Evolutionary conservation across 2,888 invertebrate species (phyloP).

Genomic region (Pristionchus japonicus): DNA sequence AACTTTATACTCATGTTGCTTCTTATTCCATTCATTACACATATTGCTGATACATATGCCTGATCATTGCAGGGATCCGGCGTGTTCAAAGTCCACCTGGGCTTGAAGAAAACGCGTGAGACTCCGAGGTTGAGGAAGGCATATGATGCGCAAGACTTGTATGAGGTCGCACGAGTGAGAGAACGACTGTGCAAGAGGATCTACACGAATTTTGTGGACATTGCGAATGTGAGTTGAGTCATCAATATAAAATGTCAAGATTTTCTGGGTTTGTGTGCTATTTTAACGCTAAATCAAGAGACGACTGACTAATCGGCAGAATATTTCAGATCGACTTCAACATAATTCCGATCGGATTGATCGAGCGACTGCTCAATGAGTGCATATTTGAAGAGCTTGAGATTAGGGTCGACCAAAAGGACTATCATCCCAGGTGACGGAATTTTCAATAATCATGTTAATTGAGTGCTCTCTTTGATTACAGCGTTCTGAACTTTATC

Average conservation of each 20-base stretch:
- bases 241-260: too few species aligned
- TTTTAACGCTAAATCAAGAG: not conserved
- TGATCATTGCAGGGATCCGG: not conserved
- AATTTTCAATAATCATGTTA: not conserved
- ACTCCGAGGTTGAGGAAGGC: not conserved
- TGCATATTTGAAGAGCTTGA: not conserved
- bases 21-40: too few species aligned
- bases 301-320: too few species aligned
- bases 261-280: not conserved
- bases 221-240: too few species aligned
- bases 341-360: not conserved
- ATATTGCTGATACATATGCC: not conserved
- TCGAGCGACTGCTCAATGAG: not conserved
- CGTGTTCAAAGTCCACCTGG: not conserved
- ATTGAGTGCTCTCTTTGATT: too few species aligned
- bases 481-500: too few species aligned
- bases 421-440: not conserved
- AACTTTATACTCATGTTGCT: too few species aligned
- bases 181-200: not conserved
- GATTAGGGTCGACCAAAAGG: not conserved
- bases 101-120: not conserved
- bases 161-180: not conserved
- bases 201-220: not conserved
- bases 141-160: not conserved
- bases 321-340: not conserved